Evolutionary conservation across 2,888 invertebrate genomes (phyloP), one percentile per base, ranked within the genome.

Genomic region (Hirtodrosophila alboralis): DNA sequence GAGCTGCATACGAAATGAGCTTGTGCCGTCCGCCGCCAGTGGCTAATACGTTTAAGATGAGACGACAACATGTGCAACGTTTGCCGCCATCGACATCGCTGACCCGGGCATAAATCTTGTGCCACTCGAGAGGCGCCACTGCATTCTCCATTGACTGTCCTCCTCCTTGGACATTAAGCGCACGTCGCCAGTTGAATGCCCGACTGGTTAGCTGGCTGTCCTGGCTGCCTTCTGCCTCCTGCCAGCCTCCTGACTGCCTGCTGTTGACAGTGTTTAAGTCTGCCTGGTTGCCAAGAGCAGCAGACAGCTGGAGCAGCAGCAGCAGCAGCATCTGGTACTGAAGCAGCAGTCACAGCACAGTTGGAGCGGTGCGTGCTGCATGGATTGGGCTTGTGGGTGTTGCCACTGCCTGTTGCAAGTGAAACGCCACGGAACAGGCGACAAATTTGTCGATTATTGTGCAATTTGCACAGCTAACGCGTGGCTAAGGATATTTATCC

Each of bases 1-100:
- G 81, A 66, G 71, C 77, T 81, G 81, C 86, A 81, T 86, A 80
- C 86, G 56, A 67, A 81, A 86, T 86, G 80, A 76, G 73, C 18
- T 54, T 37, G 49, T 33, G 59, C 47, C 51, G 49, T 21, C 36
- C 31, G 58, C 37, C 43, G 59, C 64, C 57, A 66, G 63, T 66
- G 68, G 65, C 81, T 81, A 81, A 81, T 81, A 86, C 85, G 86
- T 86, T 84, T 84, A 87, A 84, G 86, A 85, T 86, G 81, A 72
- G 86, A 78, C 79, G 84, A 75, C 83, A 83, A 79, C 84, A 83
- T 87, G 85, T 84, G 85, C 83, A 79, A 67, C 79, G 78, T 62
- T 85, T 77, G 78, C 83, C 73, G 54, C 57, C 56, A 68, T 77
- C 69, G 73, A 63, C 56, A 48, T 64, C 56, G 75, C 75, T 68